These are phyloP conservation scores for Mobula hypostoma DNA, from an alignment of 2,113 vertebrate genomes.

Conservation along the genomic window DNA sequence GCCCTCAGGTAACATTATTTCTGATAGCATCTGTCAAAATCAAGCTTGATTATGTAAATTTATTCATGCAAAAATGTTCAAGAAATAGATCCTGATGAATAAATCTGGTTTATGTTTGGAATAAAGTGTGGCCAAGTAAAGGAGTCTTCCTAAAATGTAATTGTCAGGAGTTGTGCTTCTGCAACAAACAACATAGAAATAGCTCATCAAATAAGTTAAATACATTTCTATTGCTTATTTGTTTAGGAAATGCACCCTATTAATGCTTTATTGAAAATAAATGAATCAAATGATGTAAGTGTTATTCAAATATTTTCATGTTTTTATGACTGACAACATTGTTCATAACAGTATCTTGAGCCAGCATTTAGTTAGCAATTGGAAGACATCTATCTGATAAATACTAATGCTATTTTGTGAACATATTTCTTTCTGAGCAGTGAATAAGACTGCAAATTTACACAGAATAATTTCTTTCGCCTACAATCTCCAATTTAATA, in stretches of 20 bases:
- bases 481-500: conserved; percentile 32
- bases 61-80: conserved; percentile 20
- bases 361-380: conserved; percentile 1
- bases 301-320: conserved; percentile 17
- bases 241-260: background rate
- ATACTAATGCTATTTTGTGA: conserved; percentile 28
- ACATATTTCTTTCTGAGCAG: conserved; percentile 4
- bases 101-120: background rate
- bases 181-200: background rate
- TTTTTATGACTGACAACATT: conserved; percentile 19
- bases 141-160: background rate
- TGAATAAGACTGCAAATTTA: conserved; percentile 30
- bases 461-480: conserved; percentile 35
- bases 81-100: background rate
- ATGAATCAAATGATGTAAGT: conserved; percentile 14
- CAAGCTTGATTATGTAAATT: conserved; percentile 30
- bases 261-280: conserved; percentile 24
- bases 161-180: background rate
- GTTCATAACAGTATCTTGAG: conserved; percentile 8
- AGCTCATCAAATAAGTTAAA: background rate
- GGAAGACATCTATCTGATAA: conserved; percentile 17
- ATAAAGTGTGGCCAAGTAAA: background rate
- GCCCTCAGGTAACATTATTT: conserved; percentile 20
- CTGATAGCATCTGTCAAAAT: conserved; percentile 13
- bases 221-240: background rate